A percentile compares a stretch with the other conserved stretches of the same genome.
Evolutionary conservation across 1,140 invertebrate species (phyloP).

Genomic region (Leptinotarsa defecta): DNA sequence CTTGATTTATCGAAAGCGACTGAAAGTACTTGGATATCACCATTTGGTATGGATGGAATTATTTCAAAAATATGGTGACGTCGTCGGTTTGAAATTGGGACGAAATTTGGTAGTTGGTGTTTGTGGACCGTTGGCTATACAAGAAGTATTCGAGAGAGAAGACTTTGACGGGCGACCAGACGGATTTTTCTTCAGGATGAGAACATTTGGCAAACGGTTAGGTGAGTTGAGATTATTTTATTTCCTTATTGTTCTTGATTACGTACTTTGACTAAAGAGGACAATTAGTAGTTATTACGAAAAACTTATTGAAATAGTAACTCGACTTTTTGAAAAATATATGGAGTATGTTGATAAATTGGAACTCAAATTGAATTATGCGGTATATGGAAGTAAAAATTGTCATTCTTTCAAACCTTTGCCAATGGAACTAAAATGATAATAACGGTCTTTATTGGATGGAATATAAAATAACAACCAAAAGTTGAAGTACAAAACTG

Average conservation of each 20-base stretch:
- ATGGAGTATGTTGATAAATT: too few species aligned
- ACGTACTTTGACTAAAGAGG: too few species aligned
- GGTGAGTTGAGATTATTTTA: slow-evolving; percentile 52
- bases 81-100: slow-evolving; percentile 72
- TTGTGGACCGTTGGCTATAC: slow-evolving; percentile 62
- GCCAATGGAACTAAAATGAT: background rate
- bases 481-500: too few species aligned
- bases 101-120: slow-evolving; percentile 66
- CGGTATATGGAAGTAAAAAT: background rate
- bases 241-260: background rate
- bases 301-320: too few species aligned
- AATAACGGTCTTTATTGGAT: background rate
- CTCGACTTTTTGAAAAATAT: too few species aligned
- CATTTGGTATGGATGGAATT: slow-evolving; percentile 66
- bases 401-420: background rate
- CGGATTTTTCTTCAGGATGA: slow-evolving; percentile 70
- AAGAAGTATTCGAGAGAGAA: slow-evolving; percentile 65
- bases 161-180: slow-evolving; percentile 75
- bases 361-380: background rate
- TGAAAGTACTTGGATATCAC: slow-evolving; percentile 63
- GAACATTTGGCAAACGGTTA: slow-evolving; percentile 70
- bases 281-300: too few species aligned
- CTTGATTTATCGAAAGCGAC: slow-evolving; percentile 61
- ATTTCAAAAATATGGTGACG: slow-evolving; percentile 62
- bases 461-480: too few species aligned